Conservation (phyloP, 2,797 vertebrate species). For the Sebastes miniatus region DNA sequence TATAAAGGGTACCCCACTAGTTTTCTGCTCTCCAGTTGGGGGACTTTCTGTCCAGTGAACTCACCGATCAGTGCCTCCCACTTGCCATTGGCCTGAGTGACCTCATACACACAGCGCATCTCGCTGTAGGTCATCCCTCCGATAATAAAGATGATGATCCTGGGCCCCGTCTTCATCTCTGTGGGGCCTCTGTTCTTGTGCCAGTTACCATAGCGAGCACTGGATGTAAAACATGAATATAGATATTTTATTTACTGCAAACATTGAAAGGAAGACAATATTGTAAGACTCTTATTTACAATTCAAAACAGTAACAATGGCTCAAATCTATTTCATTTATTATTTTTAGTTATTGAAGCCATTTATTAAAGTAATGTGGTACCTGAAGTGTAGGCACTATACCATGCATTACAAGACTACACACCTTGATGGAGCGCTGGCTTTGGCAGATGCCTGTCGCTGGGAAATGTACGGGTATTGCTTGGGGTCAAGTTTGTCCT, state of each 20-base stretch:
- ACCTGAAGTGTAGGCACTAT: neutral
- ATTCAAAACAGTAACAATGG: neutral
- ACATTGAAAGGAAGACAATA: neutral
- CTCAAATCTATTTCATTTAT: neutral
- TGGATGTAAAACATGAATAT: constrained; percentile 49
- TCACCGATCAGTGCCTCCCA: constrained; percentile 98
- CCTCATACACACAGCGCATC: constrained; percentile 98
- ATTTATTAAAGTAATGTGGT: neutral
- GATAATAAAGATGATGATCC: constrained; percentile 96
- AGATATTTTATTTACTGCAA: neutral
- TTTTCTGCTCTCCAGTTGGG: neutral
- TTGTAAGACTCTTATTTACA: neutral
- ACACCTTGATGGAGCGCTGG: constrained; percentile 94
- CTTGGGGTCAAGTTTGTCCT: constrained; percentile 96
- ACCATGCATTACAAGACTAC: neutral
- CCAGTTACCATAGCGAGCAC: constrained; percentile 98
- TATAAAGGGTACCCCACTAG: neutral
- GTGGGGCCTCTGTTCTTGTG: constrained; percentile 97
- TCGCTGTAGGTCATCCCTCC: constrained; percentile 94
- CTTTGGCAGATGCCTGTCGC: constrained; percentile 88
- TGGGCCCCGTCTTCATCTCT: constrained; percentile 93
- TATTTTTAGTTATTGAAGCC: neutral
- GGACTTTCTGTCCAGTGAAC: constrained; percentile 45
- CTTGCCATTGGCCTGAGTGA: constrained; percentile 97
- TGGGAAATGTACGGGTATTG: constrained; percentile 96